A percentile compares a stretch with the other conserved stretches of the same genome.
Evolutionary conservation across 1,140 invertebrate genomes (phyloP).

Genomic region (Dermatophagoides farinae): DNA sequence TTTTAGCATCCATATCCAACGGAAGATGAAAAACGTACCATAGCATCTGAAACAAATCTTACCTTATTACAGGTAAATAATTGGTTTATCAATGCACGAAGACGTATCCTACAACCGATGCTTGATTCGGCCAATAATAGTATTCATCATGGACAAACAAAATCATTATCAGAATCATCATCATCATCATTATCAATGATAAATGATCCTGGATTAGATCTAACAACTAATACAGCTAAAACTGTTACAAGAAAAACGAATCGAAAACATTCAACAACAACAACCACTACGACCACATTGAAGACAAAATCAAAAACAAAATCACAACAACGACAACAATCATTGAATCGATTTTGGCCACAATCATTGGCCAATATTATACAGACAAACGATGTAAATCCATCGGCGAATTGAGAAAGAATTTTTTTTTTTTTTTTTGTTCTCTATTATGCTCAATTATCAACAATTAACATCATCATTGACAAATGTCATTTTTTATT

Average conservation of each 20-base stretch:
- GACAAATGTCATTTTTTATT: too few relatives aligned
- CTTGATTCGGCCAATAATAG: constrained; percentile 35
- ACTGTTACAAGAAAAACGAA: neutral
- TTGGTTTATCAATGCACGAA: constrained; percentile 48
- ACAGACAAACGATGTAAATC: constrained; percentile 3
- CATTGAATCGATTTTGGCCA: constrained; percentile 8
- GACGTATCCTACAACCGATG: constrained; percentile 77
- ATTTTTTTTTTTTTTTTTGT: too few relatives aligned
- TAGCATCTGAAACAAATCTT: constrained; percentile 97
- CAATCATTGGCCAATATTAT: constrained; percentile 7
- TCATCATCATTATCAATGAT: neutral
- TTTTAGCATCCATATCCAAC: constrained; percentile 85
- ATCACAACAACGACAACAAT: neutral
- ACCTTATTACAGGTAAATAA: constrained; percentile 92
- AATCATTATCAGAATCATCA: neutral
- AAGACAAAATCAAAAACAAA: neutral
- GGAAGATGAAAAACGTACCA: constrained; percentile 99
- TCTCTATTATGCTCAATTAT: too few relatives aligned
- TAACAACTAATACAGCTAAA: neutral
- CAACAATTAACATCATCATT: too few relatives aligned
- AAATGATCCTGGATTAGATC: neutral
- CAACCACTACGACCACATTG: neutral
- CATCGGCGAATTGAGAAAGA: too few relatives aligned
- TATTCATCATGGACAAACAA: neutral
- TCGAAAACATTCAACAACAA: neutral